phyloP scores from a whole-genome alignment of 2,888 invertebrate species.

The Euzophera pinguis region DNA sequence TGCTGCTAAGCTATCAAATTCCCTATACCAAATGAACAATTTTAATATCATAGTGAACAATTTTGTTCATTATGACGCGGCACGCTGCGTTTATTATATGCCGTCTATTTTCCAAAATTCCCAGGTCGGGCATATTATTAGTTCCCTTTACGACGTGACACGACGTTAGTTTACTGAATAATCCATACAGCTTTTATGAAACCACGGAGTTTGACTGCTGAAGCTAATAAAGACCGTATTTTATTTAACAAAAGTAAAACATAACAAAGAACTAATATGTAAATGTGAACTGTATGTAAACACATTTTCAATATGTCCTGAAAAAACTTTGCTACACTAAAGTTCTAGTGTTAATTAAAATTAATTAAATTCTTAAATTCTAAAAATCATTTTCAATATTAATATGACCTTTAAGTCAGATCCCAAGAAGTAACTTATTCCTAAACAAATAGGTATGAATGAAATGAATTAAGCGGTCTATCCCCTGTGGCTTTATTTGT shows the following conservation, averaged over 20 bases:
- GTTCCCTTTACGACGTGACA: not conserved
- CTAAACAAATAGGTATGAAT: too few species aligned
- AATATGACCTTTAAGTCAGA: too few species aligned
- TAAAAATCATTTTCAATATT: too few species aligned
- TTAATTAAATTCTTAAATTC: too few species aligned
- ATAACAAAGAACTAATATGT: not conserved
- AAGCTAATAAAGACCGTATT: not conserved
- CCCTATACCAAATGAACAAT: not conserved
- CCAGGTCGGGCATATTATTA: conserved; percentile 2
- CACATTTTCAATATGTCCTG: too few species aligned
- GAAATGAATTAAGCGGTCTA: too few species aligned
- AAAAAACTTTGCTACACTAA: too few species aligned
- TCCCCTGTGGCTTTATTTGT: too few species aligned
- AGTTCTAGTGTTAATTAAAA: too few species aligned
- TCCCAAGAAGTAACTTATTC: too few species aligned
- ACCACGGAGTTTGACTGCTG: not conserved
- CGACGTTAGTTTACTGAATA: not conserved
- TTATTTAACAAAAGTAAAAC: not conserved
- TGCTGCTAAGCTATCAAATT: too few species aligned
- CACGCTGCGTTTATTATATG: not conserved
- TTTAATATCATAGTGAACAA: not conserved
- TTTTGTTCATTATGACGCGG: not conserved
- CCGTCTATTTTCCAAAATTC: not conserved
- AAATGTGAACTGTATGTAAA: too few species aligned
- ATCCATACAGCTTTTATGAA: conserved; percentile 4